phyloP scores from a whole-genome alignment of 2,888 invertebrate species.

The Lypha dubia region DNA sequence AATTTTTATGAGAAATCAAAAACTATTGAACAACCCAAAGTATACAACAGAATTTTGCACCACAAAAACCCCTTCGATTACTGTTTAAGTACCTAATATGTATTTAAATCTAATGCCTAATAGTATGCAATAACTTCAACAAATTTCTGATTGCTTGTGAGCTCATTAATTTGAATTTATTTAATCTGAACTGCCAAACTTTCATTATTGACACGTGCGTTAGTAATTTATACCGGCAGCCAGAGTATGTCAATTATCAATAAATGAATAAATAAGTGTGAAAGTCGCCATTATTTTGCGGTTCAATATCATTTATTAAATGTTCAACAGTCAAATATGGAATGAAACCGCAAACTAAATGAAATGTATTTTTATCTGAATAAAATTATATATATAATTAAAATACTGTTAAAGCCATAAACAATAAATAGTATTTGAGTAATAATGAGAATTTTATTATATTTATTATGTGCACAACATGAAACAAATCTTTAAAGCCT shows the following conservation, averaged over 20 bases:
- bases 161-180: conserved; percentile 40
- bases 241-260: conserved; percentile 32
- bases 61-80: not conserved
- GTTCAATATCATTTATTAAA: conserved; percentile 44
- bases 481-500: not conserved
- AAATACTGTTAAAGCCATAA: not conserved
- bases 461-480: not conserved
- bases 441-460: not conserved
- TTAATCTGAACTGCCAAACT: conserved; percentile 25
- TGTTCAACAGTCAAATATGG: not conserved
- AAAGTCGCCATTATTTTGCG: conserved; percentile 33
- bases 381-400: conserved; percentile 34
- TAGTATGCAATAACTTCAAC: conserved; percentile 25
- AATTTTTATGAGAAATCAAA: too few species aligned
- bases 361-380: not conserved
- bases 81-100: not conserved
- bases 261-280: conserved; percentile 4
- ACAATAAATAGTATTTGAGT: not conserved
- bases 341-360: conserved; percentile 51
- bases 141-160: not conserved
- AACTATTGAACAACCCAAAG: not conserved
- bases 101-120: conserved; percentile 4
- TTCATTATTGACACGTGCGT: conserved; percentile 33
- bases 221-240: conserved; percentile 20
- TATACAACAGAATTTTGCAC: not conserved